Evolutionary conservation across 1,140 invertebrate genomes (phyloP).

Genomic region (Polypedilum vanderplanki): DNA sequence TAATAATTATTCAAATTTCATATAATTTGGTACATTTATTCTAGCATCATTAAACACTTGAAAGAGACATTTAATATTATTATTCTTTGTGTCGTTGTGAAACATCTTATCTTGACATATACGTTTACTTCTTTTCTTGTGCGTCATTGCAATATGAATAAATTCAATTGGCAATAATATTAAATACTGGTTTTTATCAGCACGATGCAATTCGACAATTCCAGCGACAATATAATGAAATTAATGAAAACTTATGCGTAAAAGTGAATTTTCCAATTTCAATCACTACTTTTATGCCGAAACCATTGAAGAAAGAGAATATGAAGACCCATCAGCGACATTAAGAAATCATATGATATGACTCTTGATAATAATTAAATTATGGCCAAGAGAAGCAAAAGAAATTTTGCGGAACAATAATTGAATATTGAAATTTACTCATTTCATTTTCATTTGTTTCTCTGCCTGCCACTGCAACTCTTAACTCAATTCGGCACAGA

Average conservation of each 20-base stretch:
- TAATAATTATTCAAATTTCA: conserved; percentile 15
- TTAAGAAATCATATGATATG: conserved; percentile 8
- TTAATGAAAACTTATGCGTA: conserved; percentile 23
- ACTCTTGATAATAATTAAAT: conserved; percentile 15
- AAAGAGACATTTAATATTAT: conserved; percentile 16
- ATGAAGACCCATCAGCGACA: background rate
- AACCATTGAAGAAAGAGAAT: background rate
- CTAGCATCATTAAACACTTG: conserved; percentile 1
- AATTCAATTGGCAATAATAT: conserved; percentile 2
- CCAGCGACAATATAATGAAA: conserved; percentile 1
- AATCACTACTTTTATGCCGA: conserved; percentile 5
- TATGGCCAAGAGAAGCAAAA: background rate
- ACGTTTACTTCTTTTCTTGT: background rate
- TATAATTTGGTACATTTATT: conserved; percentile 13
- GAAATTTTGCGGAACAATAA: conserved; percentile 5
- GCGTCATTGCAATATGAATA: background rate
- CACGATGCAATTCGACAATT: conserved; percentile 20
- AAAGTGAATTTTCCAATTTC: conserved; percentile 18
- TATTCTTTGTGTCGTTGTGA: background rate
- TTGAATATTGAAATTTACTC: conserved; percentile 22
- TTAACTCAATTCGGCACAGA: background rate
- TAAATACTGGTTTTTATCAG: conserved; percentile 27
- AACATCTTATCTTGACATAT: background rate
- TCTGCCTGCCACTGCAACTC: background rate
- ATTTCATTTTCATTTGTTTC: conserved; percentile 22